phyloP scores from a whole-genome alignment of 2,888 invertebrate species.

The Tortrix viridana region DNA sequence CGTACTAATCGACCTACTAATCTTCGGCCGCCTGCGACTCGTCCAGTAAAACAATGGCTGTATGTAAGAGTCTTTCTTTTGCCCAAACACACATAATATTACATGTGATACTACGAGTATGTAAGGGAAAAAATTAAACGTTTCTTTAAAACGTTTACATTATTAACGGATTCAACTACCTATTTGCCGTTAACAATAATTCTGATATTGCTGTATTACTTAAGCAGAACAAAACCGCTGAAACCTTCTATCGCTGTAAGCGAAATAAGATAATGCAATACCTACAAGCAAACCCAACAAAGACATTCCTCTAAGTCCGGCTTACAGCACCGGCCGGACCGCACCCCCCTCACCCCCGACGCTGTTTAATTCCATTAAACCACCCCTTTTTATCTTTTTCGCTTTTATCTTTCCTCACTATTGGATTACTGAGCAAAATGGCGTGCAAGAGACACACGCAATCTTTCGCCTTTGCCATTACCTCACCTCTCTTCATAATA shows the following conservation, averaged over 20 bases:
- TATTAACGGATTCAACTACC: not conserved
- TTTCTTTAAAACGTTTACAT: not conserved
- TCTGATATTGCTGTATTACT: constrained; percentile 9
- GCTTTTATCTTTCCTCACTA: constrained; percentile 80
- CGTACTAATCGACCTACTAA: constrained; percentile 77
- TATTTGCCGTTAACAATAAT: not conserved
- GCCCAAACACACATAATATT: not conserved
- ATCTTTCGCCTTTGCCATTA: constrained; percentile 68
- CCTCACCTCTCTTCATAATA: constrained; percentile 63
- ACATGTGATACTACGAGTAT: not conserved
- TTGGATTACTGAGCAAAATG: constrained; percentile 80
- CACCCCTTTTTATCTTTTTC: constrained; percentile 81
- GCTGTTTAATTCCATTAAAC: constrained; percentile 83
- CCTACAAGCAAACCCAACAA: constrained; percentile 61
- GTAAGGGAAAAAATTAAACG: not conserved
- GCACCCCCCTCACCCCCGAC: constrained; percentile 52
- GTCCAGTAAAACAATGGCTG: constrained; percentile 20
- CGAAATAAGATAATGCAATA: constrained; percentile 37
- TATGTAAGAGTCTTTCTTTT: constrained; percentile 4
- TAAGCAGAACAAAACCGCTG: constrained; percentile 23
- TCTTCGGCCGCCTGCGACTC: constrained; percentile 49
- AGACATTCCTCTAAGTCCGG: constrained; percentile 78
- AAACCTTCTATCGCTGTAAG: constrained; percentile 27
- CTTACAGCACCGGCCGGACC: constrained; percentile 59
- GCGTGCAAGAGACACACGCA: constrained; percentile 78